Evolutionary conservation across 2,888 invertebrate species (phyloP).

Genomic region (Hecatera dysodea): DNA sequence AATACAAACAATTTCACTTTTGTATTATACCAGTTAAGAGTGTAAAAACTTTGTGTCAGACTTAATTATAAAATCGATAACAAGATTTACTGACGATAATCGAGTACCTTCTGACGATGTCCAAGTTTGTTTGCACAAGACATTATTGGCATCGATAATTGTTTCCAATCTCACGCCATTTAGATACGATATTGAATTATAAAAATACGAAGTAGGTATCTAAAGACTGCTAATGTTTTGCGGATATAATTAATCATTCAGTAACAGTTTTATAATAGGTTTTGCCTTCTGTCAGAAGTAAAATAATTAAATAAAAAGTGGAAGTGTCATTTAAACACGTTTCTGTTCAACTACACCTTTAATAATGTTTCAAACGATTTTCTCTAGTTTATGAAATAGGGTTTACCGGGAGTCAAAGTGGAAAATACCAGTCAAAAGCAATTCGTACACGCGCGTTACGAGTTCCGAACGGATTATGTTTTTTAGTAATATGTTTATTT

Average conservation of each 20-base stretch:
- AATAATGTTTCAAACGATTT: no score
- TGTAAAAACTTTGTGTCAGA: background rate
- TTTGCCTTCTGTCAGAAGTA: no score
- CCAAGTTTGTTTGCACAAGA: background rate
- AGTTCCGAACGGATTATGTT: no score
- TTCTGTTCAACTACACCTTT: no score
- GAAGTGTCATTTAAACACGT: no score
- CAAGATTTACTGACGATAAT: constrained; percentile 9
- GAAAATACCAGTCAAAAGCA: no score
- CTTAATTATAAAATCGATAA: constrained; percentile 21
- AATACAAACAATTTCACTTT: background rate
- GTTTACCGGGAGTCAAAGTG: no score
- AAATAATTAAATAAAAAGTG: no score
- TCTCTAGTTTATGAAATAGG: no score
- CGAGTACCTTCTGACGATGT: background rate
- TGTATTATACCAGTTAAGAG: background rate
- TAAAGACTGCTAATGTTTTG: background rate
- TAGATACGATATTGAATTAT: background rate
- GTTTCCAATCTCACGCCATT: background rate
- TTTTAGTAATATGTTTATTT: no score
- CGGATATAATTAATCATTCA: no score
- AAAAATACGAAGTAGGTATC: background rate
- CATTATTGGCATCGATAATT: background rate
- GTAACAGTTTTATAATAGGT: background rate
- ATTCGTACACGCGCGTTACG: no score